These are phyloP conservation scores for Lethrus apterus DNA, from an alignment of 1,140 invertebrate species.

Conservation along the genomic window DNA sequence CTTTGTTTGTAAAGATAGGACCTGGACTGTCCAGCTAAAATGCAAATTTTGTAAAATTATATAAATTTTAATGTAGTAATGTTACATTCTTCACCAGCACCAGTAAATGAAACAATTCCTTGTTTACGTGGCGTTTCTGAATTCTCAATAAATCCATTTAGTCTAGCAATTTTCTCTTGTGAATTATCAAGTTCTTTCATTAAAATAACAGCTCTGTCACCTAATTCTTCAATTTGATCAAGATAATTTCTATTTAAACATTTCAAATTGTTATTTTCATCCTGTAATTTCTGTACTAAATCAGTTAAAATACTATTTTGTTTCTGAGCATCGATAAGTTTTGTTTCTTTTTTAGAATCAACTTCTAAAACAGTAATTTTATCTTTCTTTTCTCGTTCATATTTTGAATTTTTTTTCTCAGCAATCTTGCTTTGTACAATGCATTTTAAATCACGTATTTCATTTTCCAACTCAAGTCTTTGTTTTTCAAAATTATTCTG, in stretches of 20 bases:
- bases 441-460: slow-evolving; percentile 8
- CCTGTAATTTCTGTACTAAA: slow-evolving; percentile 11
- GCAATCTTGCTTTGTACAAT: not conserved
- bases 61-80: slow-evolving; percentile 6
- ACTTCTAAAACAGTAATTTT: not conserved
- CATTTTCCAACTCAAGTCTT: slow-evolving; percentile 1
- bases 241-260: slow-evolving; percentile 4
- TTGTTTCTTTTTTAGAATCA: no score
- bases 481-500: slow-evolving; percentile 11
- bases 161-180: not conserved
- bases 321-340: no score
- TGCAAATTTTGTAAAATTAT: not conserved
- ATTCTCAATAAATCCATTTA: slow-evolving; percentile 1
- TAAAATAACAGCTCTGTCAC: slow-evolving; percentile 2
- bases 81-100: slow-evolving; percentile 20
- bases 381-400: not conserved
- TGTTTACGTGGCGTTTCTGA: not conserved
- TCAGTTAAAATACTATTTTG: no score
- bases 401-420: slow-evolving; percentile 3
- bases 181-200: slow-evolving; percentile 16
- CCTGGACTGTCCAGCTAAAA: not conserved
- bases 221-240: slow-evolving; percentile 10
- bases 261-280: slow-evolving; percentile 13
- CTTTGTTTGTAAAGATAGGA: no score
- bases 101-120: not conserved